Base-by-base conservation (phyloP, 2,888 invertebrate genomes). In the Augiades crinisus region DNA sequence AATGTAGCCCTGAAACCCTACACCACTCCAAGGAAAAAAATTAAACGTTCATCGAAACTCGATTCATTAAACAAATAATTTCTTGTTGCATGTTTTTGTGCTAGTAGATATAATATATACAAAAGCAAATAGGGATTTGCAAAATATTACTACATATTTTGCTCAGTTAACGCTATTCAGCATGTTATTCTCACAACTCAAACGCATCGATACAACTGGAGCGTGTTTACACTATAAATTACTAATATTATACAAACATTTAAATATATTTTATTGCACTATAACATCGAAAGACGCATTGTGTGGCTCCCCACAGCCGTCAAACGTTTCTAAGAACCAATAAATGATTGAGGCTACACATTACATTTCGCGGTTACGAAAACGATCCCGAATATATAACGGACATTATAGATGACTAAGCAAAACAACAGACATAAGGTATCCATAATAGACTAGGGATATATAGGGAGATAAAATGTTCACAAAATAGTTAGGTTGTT, bases 151-250 rank as follows among this genome's bases (percentile, higher is more conserved):
- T 1, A 24, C 2, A 10, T 52, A 43, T 30, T 45, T 55, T 49
- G 56, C 56, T 45, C 36, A 13, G 37, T 24, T 46, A 49, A 34
- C 10, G 34, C 16, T n/a, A 33, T 40, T 24, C 22, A 19, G 30
- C 33, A 34, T 43, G 47, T 38, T 44, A 47, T 55, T 53, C 54
- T 47, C 55, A 53, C 60, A 60, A 64, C 65, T 67, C 61, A 54
- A 44, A 55, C 61, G 64, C 61, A 62, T 56, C 57, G 53, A 53
- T 49, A 58, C 54, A 56, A 57, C 53, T 55, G 58, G 57, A 59
- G 59, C 58, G 58, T 84, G 77, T 85, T 88, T 85, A 84, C 67
- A 60, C 72, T 53, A 85, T 89, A 86, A 85, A 86, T 85, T 81
- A 80, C 58, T 75, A 69, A 76, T 75, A 77, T 77, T 78, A 79